These are phyloP conservation scores for Myotis davidii DNA, from an alignment of 2,113 vertebrate genomes.

Conservation along the genomic window DNA sequence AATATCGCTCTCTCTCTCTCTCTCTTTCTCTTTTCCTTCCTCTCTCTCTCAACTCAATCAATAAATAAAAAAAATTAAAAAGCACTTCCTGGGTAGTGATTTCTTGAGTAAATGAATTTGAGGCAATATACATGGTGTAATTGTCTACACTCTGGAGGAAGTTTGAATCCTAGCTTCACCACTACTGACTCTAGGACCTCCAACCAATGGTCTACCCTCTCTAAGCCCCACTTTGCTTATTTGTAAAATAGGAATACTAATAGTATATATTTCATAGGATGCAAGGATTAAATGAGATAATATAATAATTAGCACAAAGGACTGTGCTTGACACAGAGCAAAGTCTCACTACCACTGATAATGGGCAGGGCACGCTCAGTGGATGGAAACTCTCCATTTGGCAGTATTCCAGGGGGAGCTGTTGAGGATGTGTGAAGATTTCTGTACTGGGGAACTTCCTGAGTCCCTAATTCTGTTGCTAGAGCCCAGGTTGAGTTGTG, in stretches of 20 bases:
- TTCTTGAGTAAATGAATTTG: not conserved
- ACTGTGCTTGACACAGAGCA: not conserved
- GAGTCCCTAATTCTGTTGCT: not conserved
- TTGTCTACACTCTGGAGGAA: not conserved
- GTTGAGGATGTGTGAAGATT: not conserved
- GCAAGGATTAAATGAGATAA: not conserved
- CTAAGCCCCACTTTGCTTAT: not conserved
- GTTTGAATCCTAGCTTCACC: not conserved
- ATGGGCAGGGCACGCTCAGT: not conserved
- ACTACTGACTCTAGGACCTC: not conserved
- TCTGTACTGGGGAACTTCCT: not conserved
- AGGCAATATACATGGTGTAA: not conserved
- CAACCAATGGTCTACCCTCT: not conserved
- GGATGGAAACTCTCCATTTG: rapidly evolving
- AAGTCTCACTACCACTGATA: not conserved
- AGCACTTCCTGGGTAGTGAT: not conserved
- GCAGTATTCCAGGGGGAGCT: not conserved
- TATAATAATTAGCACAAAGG: not conserved
- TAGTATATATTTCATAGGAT: not conserved
- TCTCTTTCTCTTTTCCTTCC: no score
- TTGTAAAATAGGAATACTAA: not conserved
- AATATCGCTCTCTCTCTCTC: not conserved
- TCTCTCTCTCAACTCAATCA: not conserved
- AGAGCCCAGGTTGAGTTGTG: not conserved
- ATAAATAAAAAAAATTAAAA: not conserved